Percentiles rank a stretch among this genome's conserved stretches.
Conservation (phyloP, 2,888 invertebrate species). For the Lysandra bellargus region DNA sequence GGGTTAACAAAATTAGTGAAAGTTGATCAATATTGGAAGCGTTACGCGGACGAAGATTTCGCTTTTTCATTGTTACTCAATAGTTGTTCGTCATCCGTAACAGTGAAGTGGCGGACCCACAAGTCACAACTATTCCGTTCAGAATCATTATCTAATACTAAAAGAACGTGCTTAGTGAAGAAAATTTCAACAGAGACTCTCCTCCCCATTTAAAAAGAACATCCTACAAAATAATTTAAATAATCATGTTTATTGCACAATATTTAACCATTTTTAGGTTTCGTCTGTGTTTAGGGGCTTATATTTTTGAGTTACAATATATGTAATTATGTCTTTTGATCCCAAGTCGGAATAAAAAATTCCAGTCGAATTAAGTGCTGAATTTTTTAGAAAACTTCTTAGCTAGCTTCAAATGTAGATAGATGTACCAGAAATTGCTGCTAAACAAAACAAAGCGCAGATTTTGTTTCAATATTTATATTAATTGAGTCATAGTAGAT, state of each 20-base stretch:
- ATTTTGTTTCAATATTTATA: background rate
- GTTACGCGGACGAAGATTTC: slow-evolving; percentile 71
- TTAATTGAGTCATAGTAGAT: background rate
- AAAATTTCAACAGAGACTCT: background rate
- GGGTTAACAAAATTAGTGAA: slow-evolving; percentile 65
- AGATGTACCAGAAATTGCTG: background rate
- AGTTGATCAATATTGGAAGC: slow-evolving; percentile 67
- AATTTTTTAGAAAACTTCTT: background rate
- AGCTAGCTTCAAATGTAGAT: background rate
- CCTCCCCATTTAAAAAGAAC: background rate
- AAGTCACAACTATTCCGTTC: background rate
- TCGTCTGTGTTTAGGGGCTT: background rate
- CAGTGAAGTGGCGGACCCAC: slow-evolving; percentile 25
- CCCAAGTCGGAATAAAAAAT: background rate
- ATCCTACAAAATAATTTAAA: background rate
- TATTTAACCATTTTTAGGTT: background rate
- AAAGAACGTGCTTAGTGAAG: slow-evolving; percentile 13
- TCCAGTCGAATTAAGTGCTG: background rate
- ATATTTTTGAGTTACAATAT: no score
- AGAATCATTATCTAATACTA: slow-evolving; percentile 15
- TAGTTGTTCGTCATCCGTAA: slow-evolving; percentile 66
- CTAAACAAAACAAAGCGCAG: no score
- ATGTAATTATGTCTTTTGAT: background rate
- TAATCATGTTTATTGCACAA: background rate
- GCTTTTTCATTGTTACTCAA: slow-evolving; percentile 76